These are phyloP conservation scores for Rhaphigaster nebulosa DNA, from an alignment of 2,888 invertebrate genomes.

Conservation along the genomic window DNA sequence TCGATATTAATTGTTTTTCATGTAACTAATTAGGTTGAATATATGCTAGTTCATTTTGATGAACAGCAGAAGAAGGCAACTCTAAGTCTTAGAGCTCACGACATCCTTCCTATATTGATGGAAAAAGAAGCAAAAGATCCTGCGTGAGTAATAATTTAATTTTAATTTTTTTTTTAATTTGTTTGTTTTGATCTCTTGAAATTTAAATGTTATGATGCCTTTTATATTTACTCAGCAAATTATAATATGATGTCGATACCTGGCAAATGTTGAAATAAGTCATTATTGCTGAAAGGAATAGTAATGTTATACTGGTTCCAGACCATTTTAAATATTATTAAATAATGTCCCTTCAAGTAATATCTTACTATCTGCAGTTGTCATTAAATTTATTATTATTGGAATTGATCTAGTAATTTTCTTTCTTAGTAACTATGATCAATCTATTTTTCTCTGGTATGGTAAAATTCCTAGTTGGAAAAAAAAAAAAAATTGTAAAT, in stretches of 20 bases:
- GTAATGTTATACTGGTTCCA: background rate
- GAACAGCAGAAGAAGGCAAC: constrained; percentile 85
- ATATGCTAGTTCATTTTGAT: constrained; percentile 95
- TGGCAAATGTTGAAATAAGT: background rate
- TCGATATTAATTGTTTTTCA: constrained; percentile 51
- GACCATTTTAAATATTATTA: background rate
- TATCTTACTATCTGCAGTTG: background rate
- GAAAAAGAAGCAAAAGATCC: constrained; percentile 86
- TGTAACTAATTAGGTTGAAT: constrained; percentile 80
- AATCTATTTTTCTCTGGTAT: background rate
- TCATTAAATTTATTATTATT: background rate
- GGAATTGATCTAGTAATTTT: background rate
- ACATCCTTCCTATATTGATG: constrained; percentile 83
- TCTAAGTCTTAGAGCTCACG: constrained; percentile 87
- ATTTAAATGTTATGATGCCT: background rate
- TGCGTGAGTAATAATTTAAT: constrained; percentile 71
- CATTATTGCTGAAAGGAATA: background rate
- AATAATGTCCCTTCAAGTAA: background rate
- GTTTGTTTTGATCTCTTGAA: background rate
- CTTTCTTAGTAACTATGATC: background rate
- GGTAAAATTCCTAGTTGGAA: background rate
- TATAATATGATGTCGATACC: background rate
- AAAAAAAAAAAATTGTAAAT: background rate
- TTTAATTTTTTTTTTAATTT: background rate
- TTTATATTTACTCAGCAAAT: no score